A percentile compares a stretch with the other conserved stretches of the same genome.
Evolutionary conservation across 2,797 vertebrate genomes (phyloP).

Genomic region (Sebastes alutus): DNA sequence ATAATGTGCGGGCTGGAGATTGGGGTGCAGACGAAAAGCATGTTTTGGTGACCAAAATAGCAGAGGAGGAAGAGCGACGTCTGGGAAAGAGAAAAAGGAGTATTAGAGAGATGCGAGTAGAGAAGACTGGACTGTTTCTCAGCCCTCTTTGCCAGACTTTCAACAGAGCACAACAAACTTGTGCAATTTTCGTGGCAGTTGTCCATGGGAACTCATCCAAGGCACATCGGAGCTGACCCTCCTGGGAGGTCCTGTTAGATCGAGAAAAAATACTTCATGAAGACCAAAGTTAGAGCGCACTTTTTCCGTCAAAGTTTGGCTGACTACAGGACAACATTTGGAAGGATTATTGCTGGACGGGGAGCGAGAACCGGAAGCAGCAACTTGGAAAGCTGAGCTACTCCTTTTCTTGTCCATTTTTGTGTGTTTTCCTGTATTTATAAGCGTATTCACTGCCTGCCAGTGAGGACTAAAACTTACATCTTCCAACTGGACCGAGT

Average conservation of each 20-base stretch:
- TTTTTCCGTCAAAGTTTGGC: constrained; percentile 49
- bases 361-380: constrained; percentile 40
- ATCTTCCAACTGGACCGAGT: constrained; percentile 31
- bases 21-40: constrained; percentile 65
- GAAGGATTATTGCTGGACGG: constrained; percentile 50
- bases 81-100: constrained; percentile 63
- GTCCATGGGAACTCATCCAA: constrained; percentile 79
- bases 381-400: constrained; percentile 50
- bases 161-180: constrained; percentile 72
- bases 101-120: constrained; percentile 58
- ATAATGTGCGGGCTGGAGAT: constrained; percentile 68
- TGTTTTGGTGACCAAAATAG: constrained; percentile 76
- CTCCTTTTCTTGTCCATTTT: constrained; percentile 8
- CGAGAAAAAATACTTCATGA: constrained; percentile 62
- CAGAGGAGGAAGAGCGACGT: constrained; percentile 66
- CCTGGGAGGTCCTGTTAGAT: constrained; percentile 76
- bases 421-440: constrained; percentile 23
- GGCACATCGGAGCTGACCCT: constrained; percentile 62
- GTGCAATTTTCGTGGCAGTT: constrained; percentile 75
- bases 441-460: constrained; percentile 24
- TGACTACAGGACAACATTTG: constrained; percentile 46
- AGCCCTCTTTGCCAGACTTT: constrained; percentile 60
- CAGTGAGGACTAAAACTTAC: constrained; percentile 44
- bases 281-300: constrained; percentile 57
- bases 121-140: constrained; percentile 59